Base-by-base conservation (phyloP, 2,113 vertebrate genomes). In the Sclerurus mexicanus region DNA sequence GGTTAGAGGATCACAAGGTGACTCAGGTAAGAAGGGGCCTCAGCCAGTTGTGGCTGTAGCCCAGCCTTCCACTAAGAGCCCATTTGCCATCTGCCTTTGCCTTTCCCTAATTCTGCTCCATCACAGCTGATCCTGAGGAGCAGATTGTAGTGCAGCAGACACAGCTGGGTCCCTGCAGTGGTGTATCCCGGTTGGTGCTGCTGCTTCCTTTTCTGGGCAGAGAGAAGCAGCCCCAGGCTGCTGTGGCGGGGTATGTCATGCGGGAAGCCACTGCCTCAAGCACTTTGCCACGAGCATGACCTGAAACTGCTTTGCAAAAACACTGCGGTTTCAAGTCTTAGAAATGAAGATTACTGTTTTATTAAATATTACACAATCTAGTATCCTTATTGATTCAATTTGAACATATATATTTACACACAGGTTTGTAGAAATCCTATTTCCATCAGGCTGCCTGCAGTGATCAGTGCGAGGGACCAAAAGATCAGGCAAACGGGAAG, bases 231-330 rank as follows among this genome's bases (percentile, higher is more conserved):
- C 0, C 0, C n/a, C 16, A 6, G 12, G 73, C 55, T 87, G 63
- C 50, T 14, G 39, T 6, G 24, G 67, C 4, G n/a, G 25, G 5
- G 4, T 21, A 17, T 0, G 0, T 17, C 17, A 1, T 3, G 7
- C 0, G 0, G 14, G 39, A 49, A 47, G 47, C 33, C 40, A 1
- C 33, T 7, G 24, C 60, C 85, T 50, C 2, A 0, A n/a, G 27
- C 2, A 1, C 46, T 64, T 82, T 4, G 1, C 71, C 1, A 1
- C 0, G 0, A 56, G 23, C 23, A 12, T 7, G 39, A 59, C 42
- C 87, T 81, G 42, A 72, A 87, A 44, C 21, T 1, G 4, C 74
- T 74, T 56, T 28, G 50, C 39, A 71, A 74, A 83, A 30, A 16
- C 86, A 31, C 44, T 47, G 59, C 42, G 5, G 44, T 37, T 80